Evolutionary conservation across 1,140 invertebrate species (phyloP).

Genomic region (Caenorhabditis brenneri): DNA sequence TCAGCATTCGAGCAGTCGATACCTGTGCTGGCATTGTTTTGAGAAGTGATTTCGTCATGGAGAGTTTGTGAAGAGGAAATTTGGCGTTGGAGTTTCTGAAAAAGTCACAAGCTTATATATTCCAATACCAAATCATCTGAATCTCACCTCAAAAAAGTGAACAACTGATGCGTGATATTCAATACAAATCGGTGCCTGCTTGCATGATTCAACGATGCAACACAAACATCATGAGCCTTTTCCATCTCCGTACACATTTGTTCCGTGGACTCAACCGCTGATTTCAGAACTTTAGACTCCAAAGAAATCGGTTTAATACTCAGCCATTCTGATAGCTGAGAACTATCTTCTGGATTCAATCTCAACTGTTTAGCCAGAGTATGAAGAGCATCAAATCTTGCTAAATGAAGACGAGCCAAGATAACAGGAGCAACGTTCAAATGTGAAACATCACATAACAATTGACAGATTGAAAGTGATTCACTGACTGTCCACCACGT

Average conservation of each 20-base stretch:
- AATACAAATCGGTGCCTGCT: not conserved
- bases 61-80: not conserved
- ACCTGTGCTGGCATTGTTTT: not conserved
- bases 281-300: not conserved
- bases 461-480: conserved; percentile 20
- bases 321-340: not conserved
- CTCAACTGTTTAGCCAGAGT: conserved; percentile 3
- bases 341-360: conserved; percentile 1
- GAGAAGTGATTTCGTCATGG: not conserved
- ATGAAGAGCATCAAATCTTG: conserved; percentile 15
- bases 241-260: conserved; percentile 25
- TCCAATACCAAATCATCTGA: too few species aligned
- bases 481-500: conserved; percentile 37
- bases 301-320: not conserved
- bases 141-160: not conserved
- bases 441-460: conserved; percentile 16
- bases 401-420: conserved; percentile 14
- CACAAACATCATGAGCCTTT: conserved; percentile 18
- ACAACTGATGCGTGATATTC: not conserved
- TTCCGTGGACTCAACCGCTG: not conserved
- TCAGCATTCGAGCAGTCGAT: conserved; percentile 22
- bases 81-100: not conserved
- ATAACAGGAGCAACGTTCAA: conserved; percentile 7
- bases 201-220: not conserved
- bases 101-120: too few species aligned